These are phyloP conservation scores for Daboia siamensis DNA, from an alignment of 2,113 vertebrate species.

Conservation along the genomic window DNA sequence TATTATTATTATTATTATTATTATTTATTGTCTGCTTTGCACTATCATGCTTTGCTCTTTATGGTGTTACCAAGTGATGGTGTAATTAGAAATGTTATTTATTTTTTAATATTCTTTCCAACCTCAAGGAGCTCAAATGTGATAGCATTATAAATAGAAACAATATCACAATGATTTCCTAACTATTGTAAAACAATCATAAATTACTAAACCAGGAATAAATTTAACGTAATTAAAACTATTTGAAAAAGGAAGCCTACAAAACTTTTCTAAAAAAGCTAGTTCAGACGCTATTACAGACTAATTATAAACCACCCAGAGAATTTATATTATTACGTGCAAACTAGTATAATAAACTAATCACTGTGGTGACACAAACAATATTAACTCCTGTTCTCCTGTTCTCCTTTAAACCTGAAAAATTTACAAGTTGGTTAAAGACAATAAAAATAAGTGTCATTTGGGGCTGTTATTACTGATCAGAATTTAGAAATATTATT, in stretches of 20 bases:
- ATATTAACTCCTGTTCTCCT: neutral
- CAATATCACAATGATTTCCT: neutral
- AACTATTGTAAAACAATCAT: neutral
- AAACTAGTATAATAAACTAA: neutral
- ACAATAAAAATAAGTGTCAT: neutral
- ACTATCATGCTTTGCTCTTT: neutral
- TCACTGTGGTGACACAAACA: neutral
- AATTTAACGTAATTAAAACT: neutral
- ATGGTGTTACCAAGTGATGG: neutral
- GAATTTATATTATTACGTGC: neutral
- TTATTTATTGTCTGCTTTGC: neutral
- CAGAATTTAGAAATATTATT: neutral
- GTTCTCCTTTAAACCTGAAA: neutral
- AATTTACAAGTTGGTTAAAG: neutral
- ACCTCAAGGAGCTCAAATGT: neutral
- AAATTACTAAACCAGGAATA: neutral
- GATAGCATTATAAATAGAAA: neutral
- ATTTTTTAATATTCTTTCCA: neutral
- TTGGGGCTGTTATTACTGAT: neutral
- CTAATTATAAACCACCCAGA: neutral
- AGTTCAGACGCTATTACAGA: neutral
- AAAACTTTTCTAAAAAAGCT: neutral
- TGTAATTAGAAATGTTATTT: neutral
- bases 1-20: too few species aligned
- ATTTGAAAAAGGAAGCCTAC: neutral